Evolutionary conservation across 1,140 invertebrate species (phyloP).

Genomic region (Caerostris darwini): DNA sequence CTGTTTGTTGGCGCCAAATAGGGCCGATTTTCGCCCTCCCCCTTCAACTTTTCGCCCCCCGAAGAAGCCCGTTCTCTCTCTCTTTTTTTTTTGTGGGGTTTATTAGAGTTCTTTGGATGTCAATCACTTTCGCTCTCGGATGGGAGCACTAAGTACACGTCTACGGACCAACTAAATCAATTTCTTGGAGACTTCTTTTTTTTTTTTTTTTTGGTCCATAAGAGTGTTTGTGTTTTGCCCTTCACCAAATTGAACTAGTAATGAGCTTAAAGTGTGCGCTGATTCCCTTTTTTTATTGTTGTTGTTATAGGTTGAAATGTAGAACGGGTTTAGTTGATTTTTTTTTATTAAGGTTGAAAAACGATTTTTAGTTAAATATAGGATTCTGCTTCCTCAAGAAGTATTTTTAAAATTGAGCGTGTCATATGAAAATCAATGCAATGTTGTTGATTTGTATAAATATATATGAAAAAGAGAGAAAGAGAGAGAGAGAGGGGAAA

Average conservation of each 20-base stretch:
- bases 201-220: background rate
- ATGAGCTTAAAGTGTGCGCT: background rate
- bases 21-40: background rate
- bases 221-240: background rate
- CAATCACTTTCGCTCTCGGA: slow-evolving; percentile 18
- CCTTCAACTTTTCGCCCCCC: background rate
- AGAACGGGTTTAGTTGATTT: no score
- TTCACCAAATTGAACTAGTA: background rate
- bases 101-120: slow-evolving; percentile 32
- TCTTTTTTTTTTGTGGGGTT: background rate
- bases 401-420: no score
- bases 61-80: background rate
- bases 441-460: no score
- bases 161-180: background rate
- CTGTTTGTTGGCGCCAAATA: slow-evolving; percentile 2
- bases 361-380: no score
- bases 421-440: no score
- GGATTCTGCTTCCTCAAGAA: no score
- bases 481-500: no score
- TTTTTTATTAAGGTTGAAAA: no score
- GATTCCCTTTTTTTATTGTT: no score
- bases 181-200: background rate
- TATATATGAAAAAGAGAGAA: no score
- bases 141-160: background rate
- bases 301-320: no score